These are phyloP conservation scores for Imbricaverruca yamaguchii DNA, from an alignment of 2,888 invertebrate species.

Conservation along the genomic window DNA sequence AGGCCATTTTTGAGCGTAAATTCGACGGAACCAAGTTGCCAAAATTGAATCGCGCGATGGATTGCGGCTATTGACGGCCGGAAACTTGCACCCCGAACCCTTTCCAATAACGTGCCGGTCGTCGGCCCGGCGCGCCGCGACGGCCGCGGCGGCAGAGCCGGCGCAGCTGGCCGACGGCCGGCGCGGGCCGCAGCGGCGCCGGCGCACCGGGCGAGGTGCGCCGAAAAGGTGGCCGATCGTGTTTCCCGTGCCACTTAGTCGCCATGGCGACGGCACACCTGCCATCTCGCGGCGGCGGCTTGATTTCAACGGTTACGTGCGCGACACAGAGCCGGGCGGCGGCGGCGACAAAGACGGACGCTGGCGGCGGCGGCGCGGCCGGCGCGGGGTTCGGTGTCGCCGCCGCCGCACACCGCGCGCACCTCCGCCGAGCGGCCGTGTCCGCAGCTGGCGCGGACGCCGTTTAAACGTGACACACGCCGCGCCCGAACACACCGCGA, in stretches of 20 bases:
- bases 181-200: slow-evolving; percentile 23
- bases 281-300: neutral
- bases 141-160: slow-evolving; percentile 26
- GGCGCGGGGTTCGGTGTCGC: neutral
- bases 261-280: slow-evolving; percentile 17
- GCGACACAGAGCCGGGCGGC: neutral
- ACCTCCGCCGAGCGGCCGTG: no score
- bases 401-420: neutral
- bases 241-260: slow-evolving; percentile 7
- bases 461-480: neutral
- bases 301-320: slow-evolving; percentile 8
- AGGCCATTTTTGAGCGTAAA: slow-evolving; percentile 17
- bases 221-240: slow-evolving; percentile 1
- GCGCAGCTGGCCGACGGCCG: slow-evolving; percentile 27
- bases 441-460: no score
- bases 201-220: slow-evolving; percentile 22
- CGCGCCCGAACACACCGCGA: neutral
- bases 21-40: slow-evolving; percentile 20
- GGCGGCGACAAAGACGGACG: neutral
- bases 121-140: neutral
- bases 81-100: slow-evolving; percentile 18
- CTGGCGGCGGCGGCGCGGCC: neutral
- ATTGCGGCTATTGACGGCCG: slow-evolving; percentile 17
- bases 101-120: slow-evolving; percentile 21
- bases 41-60: slow-evolving; percentile 21